Evolutionary conservation across 1,140 invertebrate species (phyloP).

Genomic region (Atta cephalotes): DNA sequence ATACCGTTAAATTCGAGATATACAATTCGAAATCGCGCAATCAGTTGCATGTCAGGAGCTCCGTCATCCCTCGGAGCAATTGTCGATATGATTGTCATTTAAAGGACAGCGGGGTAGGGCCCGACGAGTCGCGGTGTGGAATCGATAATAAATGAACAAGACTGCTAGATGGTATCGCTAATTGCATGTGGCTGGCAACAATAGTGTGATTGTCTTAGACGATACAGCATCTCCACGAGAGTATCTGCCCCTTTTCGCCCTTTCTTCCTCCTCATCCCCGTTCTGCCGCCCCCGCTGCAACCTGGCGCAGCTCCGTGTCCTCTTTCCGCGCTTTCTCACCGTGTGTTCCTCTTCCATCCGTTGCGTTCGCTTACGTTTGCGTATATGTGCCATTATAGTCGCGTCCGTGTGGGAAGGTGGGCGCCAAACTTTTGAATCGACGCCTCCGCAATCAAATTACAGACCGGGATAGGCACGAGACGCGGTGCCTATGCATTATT

Average conservation of each 20-base stretch:
- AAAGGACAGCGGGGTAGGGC: constrained; percentile 63
- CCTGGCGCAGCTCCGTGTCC: constrained; percentile 12
- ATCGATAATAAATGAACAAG: constrained; percentile 80
- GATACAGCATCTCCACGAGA: constrained; percentile 67
- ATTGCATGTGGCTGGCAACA: constrained; percentile 79
- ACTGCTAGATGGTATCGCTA: constrained; percentile 81
- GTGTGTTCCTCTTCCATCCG: background rate
- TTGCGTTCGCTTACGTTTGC: background rate
- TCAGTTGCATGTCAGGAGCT: constrained; percentile 8
- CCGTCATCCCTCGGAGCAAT: constrained; percentile 11
- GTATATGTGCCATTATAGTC: constrained; percentile 77
- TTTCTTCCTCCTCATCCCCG: constrained; percentile 43
- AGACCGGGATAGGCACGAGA: constrained; percentile 77
- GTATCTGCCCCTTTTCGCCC: constrained; percentile 37
- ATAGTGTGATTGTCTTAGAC: constrained; percentile 82
- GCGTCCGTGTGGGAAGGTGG: constrained; percentile 73
- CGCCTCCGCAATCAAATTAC: constrained; percentile 84
- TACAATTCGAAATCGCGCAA: background rate
- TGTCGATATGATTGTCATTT: constrained; percentile 41
- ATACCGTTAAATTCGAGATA: constrained; percentile 11
- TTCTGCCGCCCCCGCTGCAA: constrained; percentile 26
- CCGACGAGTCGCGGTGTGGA: constrained; percentile 24
- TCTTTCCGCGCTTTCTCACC: constrained; percentile 29
- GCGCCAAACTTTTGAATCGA: constrained; percentile 81
- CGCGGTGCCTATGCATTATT: constrained; percentile 81